Evolutionary conservation across 2,113 vertebrate genomes (phyloP), one percentile per base, ranked within the genome.

Genomic region (Rattus rattus): DNA sequence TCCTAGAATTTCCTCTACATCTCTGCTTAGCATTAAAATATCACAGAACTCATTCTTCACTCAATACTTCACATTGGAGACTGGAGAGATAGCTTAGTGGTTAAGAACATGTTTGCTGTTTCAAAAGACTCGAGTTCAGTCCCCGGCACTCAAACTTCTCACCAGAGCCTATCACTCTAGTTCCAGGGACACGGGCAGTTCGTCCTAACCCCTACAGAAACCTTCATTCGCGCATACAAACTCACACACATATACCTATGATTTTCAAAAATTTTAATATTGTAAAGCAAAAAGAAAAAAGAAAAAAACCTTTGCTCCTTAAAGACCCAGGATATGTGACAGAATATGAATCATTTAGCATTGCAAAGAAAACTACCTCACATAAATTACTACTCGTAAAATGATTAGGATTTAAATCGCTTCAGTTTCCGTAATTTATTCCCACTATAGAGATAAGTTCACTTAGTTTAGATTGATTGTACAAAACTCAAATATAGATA

Each of bases 11-110:
- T 93, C 54, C 97, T 92, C 36, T 93, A 54, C 94, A 97, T 93
- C 83, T 97, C 86, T 95, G 24, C 97, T 97, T 91, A 97, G 92
- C 88, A 90, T 96, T 97, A 94, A 98, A 98, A 97, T 98, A 97
- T 97, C 95, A 81, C 73, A 97, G 97, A 97, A 96, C 93, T 19
- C 96, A 33, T 95, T 91, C 94, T 84, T 91, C 92, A 94, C 97
- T 98, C 98, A 98, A 97, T 97, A 95, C 94, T 97, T 97, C 97
- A 2, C n/a, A 43, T 30, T 30, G 16, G 9, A 49, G 30, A 1
- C 43, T 26, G 11, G 84, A 65, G 9, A 69, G 63, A 52, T 6
- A 22, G 43, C 43, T 49, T 4, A 52, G 43, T 24, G 43, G 43
- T 52, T 33, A 69, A 69, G 10, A 49, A 2, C 17, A 36, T 22